Evolutionary conservation across 1,140 invertebrate genomes (phyloP), one percentile per base, ranked within the genome.

Genomic region (Cyphomyrmex costatus): DNA sequence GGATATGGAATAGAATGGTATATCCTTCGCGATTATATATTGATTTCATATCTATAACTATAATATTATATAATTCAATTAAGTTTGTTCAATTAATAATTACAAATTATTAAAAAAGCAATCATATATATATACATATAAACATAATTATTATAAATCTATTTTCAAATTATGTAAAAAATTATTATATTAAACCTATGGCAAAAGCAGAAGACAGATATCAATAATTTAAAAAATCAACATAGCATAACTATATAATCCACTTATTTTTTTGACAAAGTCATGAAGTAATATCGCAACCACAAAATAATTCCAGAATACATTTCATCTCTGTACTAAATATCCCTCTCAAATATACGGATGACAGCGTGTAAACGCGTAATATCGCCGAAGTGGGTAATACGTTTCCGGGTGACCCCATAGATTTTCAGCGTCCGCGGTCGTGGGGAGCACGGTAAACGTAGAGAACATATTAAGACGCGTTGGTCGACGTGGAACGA

Each of bases 221-320:
- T 51, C 10, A 79, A 3, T 4, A 51, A 33, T 30, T 66, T 24
- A n/a, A 19, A 49, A 19, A 33, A 33, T 53, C 2, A 21, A 68
- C 24, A 68, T 66, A 2, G 12, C 16, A 63, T 21, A 46, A n/a
- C n/a, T 42, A 27, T 56, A 16, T 5, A 21, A 14, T 46, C 0
- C 36, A 14, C 6, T 46, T 33, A 49, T 16, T 49, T 12, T 46
- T 46, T 30, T 8, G 33, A 79, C 19, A 8, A 21, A 33, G 27
- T 79, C 86, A 87, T 91, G 89, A 92, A 86, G 86, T 86, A 86
- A 68, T 61, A 80, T 16, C 14, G 86, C 76, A 77, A 88, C 85
- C 86, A 80, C 79, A 84, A 66, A 86, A 76, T 84, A 76, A 70
- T 76, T 51, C 71, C 76, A 46, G 53, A 56, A 46, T 76, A 76